A percentile compares a stretch with the other conserved stretches of the same genome.
Conservation (phyloP, 2,888 invertebrate species). For the Cyaniris semiargus region DNA sequence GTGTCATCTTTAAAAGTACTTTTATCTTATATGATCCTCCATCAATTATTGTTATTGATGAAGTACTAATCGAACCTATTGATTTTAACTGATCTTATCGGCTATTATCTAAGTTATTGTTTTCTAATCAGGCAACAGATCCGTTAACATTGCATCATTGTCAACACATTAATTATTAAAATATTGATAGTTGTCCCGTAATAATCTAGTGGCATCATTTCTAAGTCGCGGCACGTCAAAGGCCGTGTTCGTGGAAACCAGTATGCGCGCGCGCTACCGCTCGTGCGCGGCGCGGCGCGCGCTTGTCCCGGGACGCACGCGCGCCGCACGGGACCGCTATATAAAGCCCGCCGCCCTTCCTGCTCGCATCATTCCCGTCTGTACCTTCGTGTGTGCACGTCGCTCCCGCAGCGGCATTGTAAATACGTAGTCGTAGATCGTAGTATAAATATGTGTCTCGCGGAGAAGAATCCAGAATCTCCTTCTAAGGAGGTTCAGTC, state of each 20-base stretch:
- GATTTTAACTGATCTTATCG: neutral
- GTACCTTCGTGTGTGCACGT: constrained; percentile 64
- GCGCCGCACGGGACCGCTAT: constrained; percentile 55
- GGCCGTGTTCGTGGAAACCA: constrained; percentile 72
- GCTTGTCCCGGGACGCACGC: constrained; percentile 54
- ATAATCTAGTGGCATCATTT: constrained; percentile 16
- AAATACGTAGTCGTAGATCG: constrained; percentile 71
- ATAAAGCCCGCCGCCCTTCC: constrained; percentile 71
- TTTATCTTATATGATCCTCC: neutral
- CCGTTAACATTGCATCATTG: constrained; percentile 8
- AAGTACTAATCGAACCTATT: neutral
- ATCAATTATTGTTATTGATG: neutral
- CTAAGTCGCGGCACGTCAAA: constrained; percentile 71
- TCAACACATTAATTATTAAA: constrained; percentile 22
- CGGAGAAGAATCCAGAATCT: constrained; percentile 71
- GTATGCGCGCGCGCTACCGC: constrained; percentile 68
- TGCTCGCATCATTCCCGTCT: constrained; percentile 73
- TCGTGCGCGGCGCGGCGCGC: constrained; percentile 69
- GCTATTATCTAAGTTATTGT: neutral
- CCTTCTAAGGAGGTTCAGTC: constrained; percentile 68
- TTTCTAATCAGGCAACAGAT: neutral
- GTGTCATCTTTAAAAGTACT: neutral
- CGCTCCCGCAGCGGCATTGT: constrained; percentile 60
- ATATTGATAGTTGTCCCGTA: constrained; percentile 12
- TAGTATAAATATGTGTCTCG: constrained; percentile 78